These are phyloP conservation scores for Oscheius sp. DNA, from an alignment of 2,888 invertebrate genomes.

Conservation along the genomic window DNA sequence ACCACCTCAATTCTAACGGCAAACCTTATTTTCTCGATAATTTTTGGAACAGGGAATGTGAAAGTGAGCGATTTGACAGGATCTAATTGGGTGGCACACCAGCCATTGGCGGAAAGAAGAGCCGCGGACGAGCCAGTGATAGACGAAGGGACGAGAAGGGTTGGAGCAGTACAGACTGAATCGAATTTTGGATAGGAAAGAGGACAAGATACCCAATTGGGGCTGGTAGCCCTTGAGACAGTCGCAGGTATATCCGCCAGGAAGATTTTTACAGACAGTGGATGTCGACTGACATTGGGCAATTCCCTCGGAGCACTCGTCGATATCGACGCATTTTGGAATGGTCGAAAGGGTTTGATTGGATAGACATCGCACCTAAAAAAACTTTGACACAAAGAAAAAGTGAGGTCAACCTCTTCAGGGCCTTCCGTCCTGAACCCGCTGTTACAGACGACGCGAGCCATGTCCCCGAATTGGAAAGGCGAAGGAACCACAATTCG, in stretches of 20 bases:
- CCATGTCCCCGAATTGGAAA: slow-evolving; percentile 67
- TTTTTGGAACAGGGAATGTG: slow-evolving; percentile 50
- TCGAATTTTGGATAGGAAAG: neutral
- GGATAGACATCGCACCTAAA: slow-evolving; percentile 65
- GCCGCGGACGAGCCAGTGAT: slow-evolving; percentile 31
- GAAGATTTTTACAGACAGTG: slow-evolving; percentile 65
- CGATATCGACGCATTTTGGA: slow-evolving; percentile 69
- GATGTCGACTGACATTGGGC: slow-evolving; percentile 62
- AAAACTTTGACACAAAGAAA: neutral
- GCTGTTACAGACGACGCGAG: slow-evolving; percentile 65
- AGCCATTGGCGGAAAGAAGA: slow-evolving; percentile 17
- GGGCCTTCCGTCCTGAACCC: slow-evolving; percentile 66
- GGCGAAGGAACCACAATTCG: slow-evolving; percentile 45
- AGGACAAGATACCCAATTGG: slow-evolving; percentile 62
- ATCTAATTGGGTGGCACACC: slow-evolving; percentile 41
- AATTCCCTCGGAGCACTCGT: slow-evolving; percentile 69
- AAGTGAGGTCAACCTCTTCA: slow-evolving; percentile 56
- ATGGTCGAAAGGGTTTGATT: slow-evolving; percentile 70
- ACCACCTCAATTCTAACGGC: slow-evolving; percentile 16
- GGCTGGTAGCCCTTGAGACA: slow-evolving; percentile 70
- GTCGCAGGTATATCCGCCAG: slow-evolving; percentile 71
- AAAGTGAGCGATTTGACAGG: slow-evolving; percentile 36
- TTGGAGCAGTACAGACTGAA: slow-evolving; percentile 30
- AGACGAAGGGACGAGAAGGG: slow-evolving; percentile 31
- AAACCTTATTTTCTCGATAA: slow-evolving; percentile 51